Evolutionary conservation across 2,888 invertebrate genomes (phyloP).

Genomic region (Drosophila anceps): DNA sequence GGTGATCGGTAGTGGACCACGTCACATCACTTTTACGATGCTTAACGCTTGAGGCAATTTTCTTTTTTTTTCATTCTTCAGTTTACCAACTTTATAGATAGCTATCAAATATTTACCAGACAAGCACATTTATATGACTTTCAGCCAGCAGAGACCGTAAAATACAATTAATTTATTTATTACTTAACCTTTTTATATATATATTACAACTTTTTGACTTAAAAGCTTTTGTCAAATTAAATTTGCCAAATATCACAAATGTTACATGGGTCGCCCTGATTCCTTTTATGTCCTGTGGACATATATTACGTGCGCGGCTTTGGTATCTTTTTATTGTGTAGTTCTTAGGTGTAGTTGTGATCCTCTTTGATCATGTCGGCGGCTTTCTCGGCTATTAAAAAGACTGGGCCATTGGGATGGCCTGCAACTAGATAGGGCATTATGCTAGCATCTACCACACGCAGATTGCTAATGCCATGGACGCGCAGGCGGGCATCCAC

Average conservation of each 20-base stretch:
- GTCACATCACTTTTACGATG: not conserved
- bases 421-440: slow-evolving; percentile 86
- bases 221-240: not conserved
- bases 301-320: not conserved
- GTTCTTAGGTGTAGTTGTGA: slow-evolving; percentile 75
- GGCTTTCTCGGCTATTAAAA: slow-evolving; percentile 87
- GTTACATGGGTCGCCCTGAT: not conserved
- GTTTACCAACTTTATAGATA: not conserved
- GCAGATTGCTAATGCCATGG: slow-evolving; percentile 86
- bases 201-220: not conserved
- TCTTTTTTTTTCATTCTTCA: too few relatives aligned
- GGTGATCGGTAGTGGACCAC: not conserved
- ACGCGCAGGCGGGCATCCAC: slow-evolving; percentile 88
- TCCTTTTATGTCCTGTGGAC: not conserved
- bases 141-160: not conserved
- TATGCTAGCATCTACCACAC: slow-evolving; percentile 87
- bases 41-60: not conserved
- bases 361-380: slow-evolving; percentile 87
- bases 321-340: not conserved
- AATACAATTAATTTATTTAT: not conserved
- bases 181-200: not conserved
- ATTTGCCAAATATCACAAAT: not conserved
- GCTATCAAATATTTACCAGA: not conserved
- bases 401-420: slow-evolving; percentile 87
- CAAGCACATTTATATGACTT: not conserved